Conservation (phyloP, 2,113 vertebrate genomes). For the Geococcyx californianus region DNA sequence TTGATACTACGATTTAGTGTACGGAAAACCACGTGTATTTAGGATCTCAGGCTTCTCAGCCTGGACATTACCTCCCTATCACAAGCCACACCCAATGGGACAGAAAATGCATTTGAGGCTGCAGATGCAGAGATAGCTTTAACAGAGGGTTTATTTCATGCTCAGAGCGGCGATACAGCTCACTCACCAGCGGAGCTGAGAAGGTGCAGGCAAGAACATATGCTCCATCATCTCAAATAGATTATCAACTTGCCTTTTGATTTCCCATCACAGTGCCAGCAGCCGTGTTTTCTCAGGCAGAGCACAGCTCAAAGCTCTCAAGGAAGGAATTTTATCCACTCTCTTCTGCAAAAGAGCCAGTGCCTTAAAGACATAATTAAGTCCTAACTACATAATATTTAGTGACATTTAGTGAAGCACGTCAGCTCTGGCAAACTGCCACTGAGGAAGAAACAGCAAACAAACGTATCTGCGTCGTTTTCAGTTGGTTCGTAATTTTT, state of each 20-base stretch:
- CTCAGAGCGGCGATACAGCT: neutral
- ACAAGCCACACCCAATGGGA: neutral
- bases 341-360: slow-evolving; percentile 12
- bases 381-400: slow-evolving; percentile 54
- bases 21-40: neutral
- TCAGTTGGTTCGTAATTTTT: neutral
- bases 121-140: neutral
- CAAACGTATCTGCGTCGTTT: slow-evolving; percentile 11
- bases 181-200: neutral
- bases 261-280: neutral
- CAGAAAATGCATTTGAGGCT: neutral
- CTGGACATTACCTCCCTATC: neutral
- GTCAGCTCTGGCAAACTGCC: slow-evolving; percentile 40
- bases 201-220: slow-evolving; percentile 32
- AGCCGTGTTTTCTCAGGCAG: slow-evolving; percentile 7
- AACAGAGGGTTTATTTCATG: neutral
- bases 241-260: neutral
- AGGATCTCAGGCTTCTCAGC: fast-evolving
- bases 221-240: neutral
- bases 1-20: neutral
- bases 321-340: slow-evolving; percentile 20
- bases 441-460: neutral
- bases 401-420: slow-evolving; percentile 51
- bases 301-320: neutral
- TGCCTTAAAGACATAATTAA: slow-evolving; percentile 64